Base-by-base conservation (phyloP, 92 coral and sea anemone genomes). In the Parazoanthus atlanticus region DNA sequence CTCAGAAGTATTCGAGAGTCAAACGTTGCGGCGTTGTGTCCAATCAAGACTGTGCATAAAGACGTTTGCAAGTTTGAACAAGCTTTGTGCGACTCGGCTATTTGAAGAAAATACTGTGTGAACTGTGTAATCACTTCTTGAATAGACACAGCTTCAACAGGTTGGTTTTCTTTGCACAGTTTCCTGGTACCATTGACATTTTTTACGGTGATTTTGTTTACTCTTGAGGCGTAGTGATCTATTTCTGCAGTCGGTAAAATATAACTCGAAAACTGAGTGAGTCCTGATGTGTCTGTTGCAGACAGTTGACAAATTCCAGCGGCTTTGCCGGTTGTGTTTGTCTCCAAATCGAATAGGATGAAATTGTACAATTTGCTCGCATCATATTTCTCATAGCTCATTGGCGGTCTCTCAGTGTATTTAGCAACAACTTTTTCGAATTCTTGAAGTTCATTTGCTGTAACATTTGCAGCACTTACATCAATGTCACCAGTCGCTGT, bases 301-400 rank as follows among this genome's bases (percentile, higher is more conserved):
- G 84, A 76, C 67, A 91, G 15, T 43, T 91, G 93, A 74, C 93
- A 91, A 8, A 91, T n/a, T 78, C 86, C 79, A 26, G 90, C 93
- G 28, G 88, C 87, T 90, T 84, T 82, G 33, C 92, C 93, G 23
- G 86, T 33, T 4, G 91, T 87, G 85, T 88, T 90, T 17, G 93
- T 92, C 87, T 92, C 94, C 70, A 65, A 90, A 77, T 90, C 93
- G 65, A 65, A 86, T 36, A 90, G 72, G 32, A 92, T 73, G 40
- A 93, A 93, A 40, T 90, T 93, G 38, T 93, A 93, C 49, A 15
- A 43, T 25, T 78, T 76, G 81, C 82, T 89, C 65, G 58, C 58
- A 49, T 89, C 85, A 75, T 54, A 85, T 29, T 49, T 34, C 25
- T 80, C 73, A 64, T 89, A 79, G 5, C 84, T 85, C 43, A 30